Percentiles rank a stretch among this genome's conserved stretches.
Evolutionary conservation across 23 tunicate genomes (phyloP).

Genomic region (Trididemnum clinides): DNA sequence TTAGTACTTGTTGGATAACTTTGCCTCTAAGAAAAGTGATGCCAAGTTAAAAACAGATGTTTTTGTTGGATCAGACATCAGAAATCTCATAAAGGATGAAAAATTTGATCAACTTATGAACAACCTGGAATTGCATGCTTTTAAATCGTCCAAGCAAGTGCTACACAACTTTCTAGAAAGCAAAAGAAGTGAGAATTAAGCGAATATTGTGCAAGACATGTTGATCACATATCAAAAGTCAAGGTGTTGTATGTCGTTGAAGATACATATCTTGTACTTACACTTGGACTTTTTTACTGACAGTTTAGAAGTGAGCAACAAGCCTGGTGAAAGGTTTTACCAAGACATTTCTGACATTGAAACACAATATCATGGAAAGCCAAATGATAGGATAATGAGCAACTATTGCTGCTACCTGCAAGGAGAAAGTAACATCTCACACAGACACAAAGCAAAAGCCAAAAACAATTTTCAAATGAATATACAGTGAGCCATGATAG

Average conservation of each 20-base stretch:
- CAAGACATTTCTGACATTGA: conserved; percentile 32
- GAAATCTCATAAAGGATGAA: no score
- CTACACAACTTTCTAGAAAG: conserved; percentile 10
- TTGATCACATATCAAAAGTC: not conserved
- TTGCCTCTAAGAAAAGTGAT: no score
- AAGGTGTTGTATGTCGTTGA: conserved; percentile 5
- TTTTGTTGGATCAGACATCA: no score
- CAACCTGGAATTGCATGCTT: conserved; percentile 72
- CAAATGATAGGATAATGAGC: conserved; percentile 18
- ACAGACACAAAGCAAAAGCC: conserved; percentile 1
- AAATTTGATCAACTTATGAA: no score
- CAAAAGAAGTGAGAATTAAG: not conserved
- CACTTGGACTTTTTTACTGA: conserved; percentile 23
- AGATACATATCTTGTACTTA: no score
- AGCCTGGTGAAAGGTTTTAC: conserved; percentile 25
- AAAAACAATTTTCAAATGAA: not conserved
- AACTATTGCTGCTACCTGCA: conserved; percentile 34
- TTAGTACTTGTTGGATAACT: not conserved
- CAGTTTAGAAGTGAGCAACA: not conserved
- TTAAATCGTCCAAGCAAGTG: conserved; percentile 3
- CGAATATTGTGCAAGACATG: conserved; percentile 27
- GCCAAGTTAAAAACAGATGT: no score
- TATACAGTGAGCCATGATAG: not conserved
- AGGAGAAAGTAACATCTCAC: not conserved
- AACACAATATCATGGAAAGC: not conserved